Evolutionary conservation across 2,888 invertebrate genomes (phyloP), one percentile per base, ranked within the genome.

Genomic region (Deilephila porcellus): DNA sequence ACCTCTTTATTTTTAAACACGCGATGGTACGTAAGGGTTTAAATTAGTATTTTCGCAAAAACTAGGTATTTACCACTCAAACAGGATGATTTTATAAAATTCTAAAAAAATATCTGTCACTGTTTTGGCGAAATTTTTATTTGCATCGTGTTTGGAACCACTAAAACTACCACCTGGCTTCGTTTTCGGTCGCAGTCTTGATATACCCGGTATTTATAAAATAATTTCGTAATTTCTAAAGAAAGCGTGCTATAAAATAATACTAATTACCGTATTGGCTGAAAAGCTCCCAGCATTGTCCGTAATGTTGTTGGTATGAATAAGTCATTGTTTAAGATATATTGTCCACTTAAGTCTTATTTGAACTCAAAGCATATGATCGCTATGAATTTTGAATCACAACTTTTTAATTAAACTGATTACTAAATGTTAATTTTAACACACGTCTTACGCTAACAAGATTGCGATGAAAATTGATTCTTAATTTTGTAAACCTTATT

Each of bases 251-350:
- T 45, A 29, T 37, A 56, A 59, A 71, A 52, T 7, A 6, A 52
- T 29, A 25, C n/a, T 74, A 52, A 60, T 72, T 75, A 75, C 75
- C 75, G 20, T 74, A 63, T 72, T 60, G 70, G 37, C 52, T 72
- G 64, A 75, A 60, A 45, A 74, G 62, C 37, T 63, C 45, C 63
- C n/a, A 60, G 72, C 71, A 75, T 59, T 70, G 52, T 64, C 70
- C 72, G 34, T 63, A 67, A 59, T 60, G 56, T 60, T 70, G 72
- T 70, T 59, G 19, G 19, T 7, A 7, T 25, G 64, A 45, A 59
- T 56, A 59, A 45, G 45, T 45, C 45, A 52, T 67, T 67, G 25
- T 67, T 45, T n/a, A 8, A 6, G 19, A n/a, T 64, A 20, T 20
- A 19, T 34, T 8, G 14, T 32, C 19, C 19, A 63, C 20, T 64